phyloP scores from a whole-genome alignment of 2,888 invertebrate species.

The Fragum fragum region DNA sequence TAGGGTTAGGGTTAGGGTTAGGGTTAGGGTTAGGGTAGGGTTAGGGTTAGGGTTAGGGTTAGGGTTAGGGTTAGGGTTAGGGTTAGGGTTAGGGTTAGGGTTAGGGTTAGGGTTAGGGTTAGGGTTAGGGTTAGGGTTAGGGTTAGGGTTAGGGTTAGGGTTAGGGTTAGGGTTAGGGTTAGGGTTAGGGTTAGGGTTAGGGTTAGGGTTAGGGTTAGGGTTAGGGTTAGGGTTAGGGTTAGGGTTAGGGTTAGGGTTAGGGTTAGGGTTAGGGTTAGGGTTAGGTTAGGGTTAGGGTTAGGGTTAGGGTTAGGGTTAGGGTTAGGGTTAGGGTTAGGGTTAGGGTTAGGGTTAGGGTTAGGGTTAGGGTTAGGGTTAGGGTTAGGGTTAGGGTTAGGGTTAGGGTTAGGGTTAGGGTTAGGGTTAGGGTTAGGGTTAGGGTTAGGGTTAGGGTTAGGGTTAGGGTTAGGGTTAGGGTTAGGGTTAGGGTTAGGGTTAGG shows the following conservation, averaged over 20 bases:
- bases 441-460: conserved; percentile 67
- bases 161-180: conserved; percentile 55
- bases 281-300: conserved; percentile 59
- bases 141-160: conserved; percentile 58
- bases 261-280: conserved; percentile 61
- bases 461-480: conserved; percentile 64
- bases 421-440: conserved; percentile 72
- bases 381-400: conserved; percentile 58
- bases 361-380: conserved; percentile 59
- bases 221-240: conserved; percentile 66
- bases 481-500: conserved; percentile 51
- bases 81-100: conserved; percentile 66
- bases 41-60: conserved; percentile 45
- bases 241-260: conserved; percentile 57
- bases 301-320: conserved; percentile 39
- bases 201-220: conserved; percentile 67
- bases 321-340: conserved; percentile 43
- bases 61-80: conserved; percentile 63
- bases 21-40: conserved; percentile 53
- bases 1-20: conserved; percentile 55
- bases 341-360: conserved; percentile 58
- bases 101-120: conserved; percentile 43
- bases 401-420: conserved; percentile 68
- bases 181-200: conserved; percentile 68
- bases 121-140: conserved; percentile 63